A percentile compares a stretch with the other conserved stretches of the same genome.
Evolutionary conservation across 2,797 vertebrate genomes (phyloP).

Genomic region (Eptatretus atami): DNA sequence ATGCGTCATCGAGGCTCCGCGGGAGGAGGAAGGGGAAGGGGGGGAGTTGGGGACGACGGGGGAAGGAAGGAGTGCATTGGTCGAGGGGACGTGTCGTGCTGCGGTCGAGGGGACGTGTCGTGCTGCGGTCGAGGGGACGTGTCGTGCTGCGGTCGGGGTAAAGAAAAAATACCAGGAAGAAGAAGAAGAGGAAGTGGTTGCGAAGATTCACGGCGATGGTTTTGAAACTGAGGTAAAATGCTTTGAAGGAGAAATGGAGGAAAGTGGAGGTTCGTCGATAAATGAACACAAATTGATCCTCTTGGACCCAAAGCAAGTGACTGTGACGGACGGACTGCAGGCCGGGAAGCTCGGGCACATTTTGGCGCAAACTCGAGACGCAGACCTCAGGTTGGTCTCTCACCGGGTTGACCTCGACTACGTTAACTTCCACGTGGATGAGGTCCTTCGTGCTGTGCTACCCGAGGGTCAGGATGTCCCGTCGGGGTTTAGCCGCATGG

Average conservation of each 20-base stretch:
- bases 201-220: constrained; percentile 49
- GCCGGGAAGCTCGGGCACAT: neutral
- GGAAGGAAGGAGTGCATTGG: no score
- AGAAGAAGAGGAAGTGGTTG: constrained; percentile 27
- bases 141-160: no score
- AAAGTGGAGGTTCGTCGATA: neutral
- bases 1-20: constrained; percentile 29
- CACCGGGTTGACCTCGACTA: constrained; percentile 25
- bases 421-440: constrained; percentile 53
- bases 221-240: constrained; percentile 52
- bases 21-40: constrained; percentile 13
- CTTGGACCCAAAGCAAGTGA: neutral
- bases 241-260: constrained; percentile 14
- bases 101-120: no score
- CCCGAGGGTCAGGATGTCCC: constrained; percentile 57
- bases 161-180: constrained; percentile 12
- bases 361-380: no score
- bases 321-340: neutral
- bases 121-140: no score
- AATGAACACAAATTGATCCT: constrained; percentile 1
- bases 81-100: no score
- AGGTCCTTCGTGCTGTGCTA: constrained; percentile 58
- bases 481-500: constrained; percentile 56
- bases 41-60: no score
- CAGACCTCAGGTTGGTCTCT: no score